These are phyloP conservation scores for Mormyrus proboscirostris DNA, from an alignment of 2,797 vertebrate species.

Conservation along the genomic window DNA sequence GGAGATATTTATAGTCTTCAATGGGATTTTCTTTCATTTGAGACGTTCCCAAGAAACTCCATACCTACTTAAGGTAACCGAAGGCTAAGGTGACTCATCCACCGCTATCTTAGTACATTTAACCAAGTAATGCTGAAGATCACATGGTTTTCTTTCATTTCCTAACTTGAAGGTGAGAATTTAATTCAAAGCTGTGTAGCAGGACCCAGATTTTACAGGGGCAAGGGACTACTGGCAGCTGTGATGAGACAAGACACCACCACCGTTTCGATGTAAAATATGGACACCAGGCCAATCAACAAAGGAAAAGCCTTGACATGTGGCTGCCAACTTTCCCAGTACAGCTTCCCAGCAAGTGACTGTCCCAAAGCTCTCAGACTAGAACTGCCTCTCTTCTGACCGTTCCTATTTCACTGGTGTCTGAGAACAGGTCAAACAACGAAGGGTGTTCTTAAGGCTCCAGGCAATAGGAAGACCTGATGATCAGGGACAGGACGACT, in stretches of 20 bases:
- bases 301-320: neutral
- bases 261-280: neutral
- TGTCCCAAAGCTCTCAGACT: neutral
- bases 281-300: neutral
- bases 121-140: neutral
- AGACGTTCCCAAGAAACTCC: neutral
- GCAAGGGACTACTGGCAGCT: neutral
- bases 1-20: neutral
- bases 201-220: neutral
- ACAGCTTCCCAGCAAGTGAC: neutral
- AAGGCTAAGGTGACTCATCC: neutral
- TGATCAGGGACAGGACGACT: neutral
- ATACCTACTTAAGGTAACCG: neutral
- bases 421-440: neutral
- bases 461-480: neutral
- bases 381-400: neutral
- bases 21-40: neutral
- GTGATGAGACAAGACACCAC: neutral
- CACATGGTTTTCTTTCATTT: neutral
- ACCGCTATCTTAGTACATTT: neutral
- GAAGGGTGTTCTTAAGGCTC: neutral
- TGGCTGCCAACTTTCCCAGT: neutral
- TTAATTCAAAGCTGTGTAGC: neutral
- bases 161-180: neutral
- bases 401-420: neutral